Conservation (phyloP, 23 tunicate species). For the Styela clava region DNA sequence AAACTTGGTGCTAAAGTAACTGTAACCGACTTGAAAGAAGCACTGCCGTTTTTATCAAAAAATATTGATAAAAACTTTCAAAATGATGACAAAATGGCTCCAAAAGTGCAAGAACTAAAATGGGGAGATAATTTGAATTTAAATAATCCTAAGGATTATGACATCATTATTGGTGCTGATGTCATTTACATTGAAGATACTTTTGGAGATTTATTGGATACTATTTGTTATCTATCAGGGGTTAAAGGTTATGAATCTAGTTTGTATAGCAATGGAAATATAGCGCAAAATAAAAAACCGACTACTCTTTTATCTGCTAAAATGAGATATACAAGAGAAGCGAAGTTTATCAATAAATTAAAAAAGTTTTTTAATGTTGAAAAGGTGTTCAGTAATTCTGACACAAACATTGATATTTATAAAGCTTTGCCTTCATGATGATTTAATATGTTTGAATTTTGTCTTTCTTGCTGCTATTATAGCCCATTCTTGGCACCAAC, state of each 20-base stretch:
- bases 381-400: slow-evolving; percentile 6
- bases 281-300: neutral
- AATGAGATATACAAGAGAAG: slow-evolving; percentile 66
- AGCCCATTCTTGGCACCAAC: no score
- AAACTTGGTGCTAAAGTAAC: slow-evolving; percentile 71
- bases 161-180: slow-evolving; percentile 79
- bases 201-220: slow-evolving; percentile 42
- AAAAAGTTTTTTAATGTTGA: slow-evolving; percentile 33
- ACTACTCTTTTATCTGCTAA: slow-evolving; percentile 40
- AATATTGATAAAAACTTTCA: slow-evolving; percentile 50
- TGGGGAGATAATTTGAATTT: slow-evolving; percentile 58
- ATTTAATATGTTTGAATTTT: neutral
- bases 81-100: neutral
- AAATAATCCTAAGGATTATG: slow-evolving; percentile 16
- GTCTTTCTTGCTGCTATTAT: no score
- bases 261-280: neutral
- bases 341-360: slow-evolving; percentile 36
- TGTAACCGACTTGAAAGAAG: slow-evolving; percentile 66
- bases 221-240: slow-evolving; percentile 36
- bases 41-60: slow-evolving; percentile 52
- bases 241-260: neutral
- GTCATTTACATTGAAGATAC: slow-evolving; percentile 70
- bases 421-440: slow-evolving; percentile 16
- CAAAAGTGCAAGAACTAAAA: slow-evolving; percentile 38
- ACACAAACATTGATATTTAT: slow-evolving; percentile 42